Evolutionary conservation across 2,888 invertebrate genomes (phyloP).

Genomic region (Isotomurus palustris): DNA sequence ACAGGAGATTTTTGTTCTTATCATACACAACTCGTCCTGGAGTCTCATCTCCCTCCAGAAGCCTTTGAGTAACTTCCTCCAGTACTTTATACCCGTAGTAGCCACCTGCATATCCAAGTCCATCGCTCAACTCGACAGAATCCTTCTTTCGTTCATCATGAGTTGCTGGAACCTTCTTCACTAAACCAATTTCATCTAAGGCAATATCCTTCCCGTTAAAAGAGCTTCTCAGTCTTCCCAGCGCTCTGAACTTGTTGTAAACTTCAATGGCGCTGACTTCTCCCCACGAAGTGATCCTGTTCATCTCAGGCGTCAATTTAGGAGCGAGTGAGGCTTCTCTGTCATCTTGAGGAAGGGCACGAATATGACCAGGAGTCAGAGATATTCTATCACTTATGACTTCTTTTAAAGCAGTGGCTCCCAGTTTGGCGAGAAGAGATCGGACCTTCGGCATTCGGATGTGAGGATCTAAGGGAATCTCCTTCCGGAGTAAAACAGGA

Average conservation of each 20-base stretch:
- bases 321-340: slow-evolving; percentile 58
- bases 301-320: slow-evolving; percentile 61
- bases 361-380: too few relatives aligned
- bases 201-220: slow-evolving; percentile 28
- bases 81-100: too few relatives aligned
- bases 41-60: neutral
- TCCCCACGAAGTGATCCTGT: slow-evolving; percentile 64
- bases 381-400: slow-evolving; percentile 27
- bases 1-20: slow-evolving; percentile 17
- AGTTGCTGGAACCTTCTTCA: neutral
- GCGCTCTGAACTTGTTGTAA: slow-evolving; percentile 67
- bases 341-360: slow-evolving; percentile 27
- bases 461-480: slow-evolving; percentile 31
- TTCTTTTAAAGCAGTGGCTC: slow-evolving; percentile 24
- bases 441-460: slow-evolving; percentile 35
- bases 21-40: slow-evolving; percentile 32
- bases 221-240: slow-evolving; percentile 49
- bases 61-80: slow-evolving; percentile 14
- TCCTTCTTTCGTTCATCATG: neutral
- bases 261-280: slow-evolving; percentile 61
- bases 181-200: slow-evolving; percentile 35
- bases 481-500: slow-evolving; percentile 25
- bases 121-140: too few relatives aligned
- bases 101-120: too few relatives aligned
- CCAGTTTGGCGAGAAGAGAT: slow-evolving; percentile 21